A percentile compares a stretch with the other conserved stretches of the same genome.
Conservation (phyloP, 2,797 vertebrate species). For the Sphenodon punctatus region DNA sequence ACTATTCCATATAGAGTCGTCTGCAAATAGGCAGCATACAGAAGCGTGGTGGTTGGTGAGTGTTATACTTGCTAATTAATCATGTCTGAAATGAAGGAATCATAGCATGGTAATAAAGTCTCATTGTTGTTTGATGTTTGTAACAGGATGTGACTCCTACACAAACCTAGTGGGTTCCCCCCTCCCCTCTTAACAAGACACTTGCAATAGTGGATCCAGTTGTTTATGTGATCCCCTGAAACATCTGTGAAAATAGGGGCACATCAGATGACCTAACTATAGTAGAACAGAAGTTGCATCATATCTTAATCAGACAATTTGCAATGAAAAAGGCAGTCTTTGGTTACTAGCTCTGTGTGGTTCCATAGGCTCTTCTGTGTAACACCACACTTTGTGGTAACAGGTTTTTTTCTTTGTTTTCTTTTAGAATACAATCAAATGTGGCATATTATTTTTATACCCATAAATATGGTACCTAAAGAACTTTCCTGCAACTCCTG, state of each 20-base stretch:
- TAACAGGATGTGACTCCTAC: conserved; percentile 70
- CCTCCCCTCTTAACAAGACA: not conserved
- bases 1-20: conserved; percentile 52
- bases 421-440: not conserved
- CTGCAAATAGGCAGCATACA: conserved; percentile 63
- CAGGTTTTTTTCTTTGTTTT: not conserved
- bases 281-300: not conserved
- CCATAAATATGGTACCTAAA: conserved; percentile 34
- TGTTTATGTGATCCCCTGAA: conserved; percentile 46
- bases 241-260: not conserved
- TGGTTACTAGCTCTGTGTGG: conserved; percentile 9
- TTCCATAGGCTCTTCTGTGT: not conserved
- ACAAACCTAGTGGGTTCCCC: conserved; percentile 31
- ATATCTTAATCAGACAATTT: not conserved
- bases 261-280: not conserved
- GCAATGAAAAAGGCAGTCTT: not conserved
- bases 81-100: conserved; percentile 72
- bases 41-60: conserved; percentile 67
- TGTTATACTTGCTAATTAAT: conserved; percentile 76
- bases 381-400: not conserved
- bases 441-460: not conserved
- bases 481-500: conserved; percentile 47
- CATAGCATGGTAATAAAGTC: conserved; percentile 69
- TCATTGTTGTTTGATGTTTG: conserved; percentile 75
- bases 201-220: conserved; percentile 28